Conservation (phyloP, 2,797 vertebrate species). For the Sebastes goodei region DNA sequence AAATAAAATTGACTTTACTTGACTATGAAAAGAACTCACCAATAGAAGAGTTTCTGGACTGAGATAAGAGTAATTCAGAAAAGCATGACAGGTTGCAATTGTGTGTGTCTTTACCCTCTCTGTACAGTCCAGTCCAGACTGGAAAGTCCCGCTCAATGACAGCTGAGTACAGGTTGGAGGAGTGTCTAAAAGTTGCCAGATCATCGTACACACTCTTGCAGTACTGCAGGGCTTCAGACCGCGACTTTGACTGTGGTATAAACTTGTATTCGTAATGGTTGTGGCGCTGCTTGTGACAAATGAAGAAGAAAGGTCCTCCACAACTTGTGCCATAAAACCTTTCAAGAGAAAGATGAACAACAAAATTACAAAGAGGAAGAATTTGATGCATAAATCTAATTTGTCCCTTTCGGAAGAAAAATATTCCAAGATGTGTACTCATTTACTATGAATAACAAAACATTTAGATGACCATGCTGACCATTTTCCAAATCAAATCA, state of each 20-base stretch:
- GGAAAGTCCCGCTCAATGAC: neutral
- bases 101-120: slow-evolving; percentile 26
- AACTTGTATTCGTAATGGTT: rapidly evolving
- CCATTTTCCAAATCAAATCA: neutral
- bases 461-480: neutral
- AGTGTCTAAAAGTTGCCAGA: rapidly evolving
- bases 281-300: rapidly evolving
- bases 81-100: neutral
- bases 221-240: slow-evolving; percentile 8
- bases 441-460: neutral
- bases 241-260: neutral
- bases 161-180: rapidly evolving
- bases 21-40: neutral
- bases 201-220: rapidly evolving
- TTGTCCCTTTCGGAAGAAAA: neutral
- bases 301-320: rapidly evolving
- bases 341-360: neutral
- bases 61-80: neutral
- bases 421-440: neutral
- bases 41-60: neutral
- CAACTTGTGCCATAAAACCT: neutral
- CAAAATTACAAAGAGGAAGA: neutral
- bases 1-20: no score
- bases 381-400: neutral
- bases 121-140: slow-evolving; percentile 53